A percentile compares a stretch with the other conserved stretches of the same genome.
Conservation (phyloP, 2,888 invertebrate species). For the Catocala fraxini region DNA sequence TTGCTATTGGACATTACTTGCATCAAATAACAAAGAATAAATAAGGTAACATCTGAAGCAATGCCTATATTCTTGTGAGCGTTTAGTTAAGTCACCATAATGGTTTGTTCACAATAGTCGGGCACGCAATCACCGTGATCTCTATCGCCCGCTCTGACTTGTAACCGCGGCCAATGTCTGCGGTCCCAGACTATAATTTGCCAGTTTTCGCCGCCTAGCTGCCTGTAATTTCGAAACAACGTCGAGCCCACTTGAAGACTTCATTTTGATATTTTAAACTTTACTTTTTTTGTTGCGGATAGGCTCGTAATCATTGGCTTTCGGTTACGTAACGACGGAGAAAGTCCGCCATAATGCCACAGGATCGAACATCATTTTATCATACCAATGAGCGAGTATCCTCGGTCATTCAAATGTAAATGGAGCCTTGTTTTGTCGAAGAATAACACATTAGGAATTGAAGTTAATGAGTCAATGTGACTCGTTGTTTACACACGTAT, state of each 20-base stretch:
- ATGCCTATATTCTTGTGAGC: constrained; percentile 44
- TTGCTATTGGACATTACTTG: neutral
- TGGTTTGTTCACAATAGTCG: constrained; percentile 70
- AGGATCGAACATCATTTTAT: constrained; percentile 40
- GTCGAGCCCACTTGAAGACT: constrained; percentile 72
- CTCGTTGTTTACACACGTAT: constrained; percentile 74
- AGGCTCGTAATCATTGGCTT: constrained; percentile 62
- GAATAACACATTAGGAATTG: constrained; percentile 60
- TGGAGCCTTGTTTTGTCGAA: constrained; percentile 46
- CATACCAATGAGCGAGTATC: constrained; percentile 45
- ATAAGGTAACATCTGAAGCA: constrained; percentile 30
- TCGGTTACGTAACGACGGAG: constrained; percentile 61
- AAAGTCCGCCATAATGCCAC: constrained; percentile 46
- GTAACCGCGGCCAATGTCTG: constrained; percentile 70
- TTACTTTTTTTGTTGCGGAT: constrained; percentile 58
- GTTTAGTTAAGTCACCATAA: constrained; percentile 66
- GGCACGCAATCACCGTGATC: constrained; percentile 70
- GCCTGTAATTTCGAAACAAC: constrained; percentile 80
- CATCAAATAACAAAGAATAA: constrained; percentile 15
- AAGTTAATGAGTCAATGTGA: constrained; percentile 69
- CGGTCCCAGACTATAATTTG: constrained; percentile 81
- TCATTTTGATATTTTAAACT: constrained; percentile 72
- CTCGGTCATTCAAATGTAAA: constrained; percentile 63
- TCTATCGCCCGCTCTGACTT: constrained; percentile 64
- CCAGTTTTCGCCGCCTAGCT: constrained; percentile 82